Conservation (phyloP, 2,113 vertebrate genomes). For the Conger conger region DNA sequence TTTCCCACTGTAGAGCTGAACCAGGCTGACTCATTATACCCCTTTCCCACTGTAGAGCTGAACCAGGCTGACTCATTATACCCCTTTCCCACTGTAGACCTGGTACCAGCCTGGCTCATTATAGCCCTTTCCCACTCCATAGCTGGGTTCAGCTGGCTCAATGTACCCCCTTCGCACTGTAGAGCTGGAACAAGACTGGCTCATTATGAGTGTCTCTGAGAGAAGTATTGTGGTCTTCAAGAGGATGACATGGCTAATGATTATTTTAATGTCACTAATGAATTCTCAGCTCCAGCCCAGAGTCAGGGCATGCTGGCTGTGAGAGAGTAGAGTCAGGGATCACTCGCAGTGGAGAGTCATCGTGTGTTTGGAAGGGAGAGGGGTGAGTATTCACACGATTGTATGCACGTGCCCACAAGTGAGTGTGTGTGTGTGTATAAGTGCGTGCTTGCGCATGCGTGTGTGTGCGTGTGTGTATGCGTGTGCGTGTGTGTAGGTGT, state of each 20-base stretch:
- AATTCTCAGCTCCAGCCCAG: background rate
- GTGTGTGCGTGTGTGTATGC: background rate
- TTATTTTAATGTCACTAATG: too few relatives aligned
- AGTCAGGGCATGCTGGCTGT: too few relatives aligned
- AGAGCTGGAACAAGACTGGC: too few relatives aligned
- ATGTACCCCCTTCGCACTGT: too few relatives aligned
- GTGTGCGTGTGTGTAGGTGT: constrained; percentile 15
- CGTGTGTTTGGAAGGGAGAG: constrained; percentile 62
- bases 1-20: background rate
- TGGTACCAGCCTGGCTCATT: background rate
- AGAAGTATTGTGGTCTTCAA: background rate
- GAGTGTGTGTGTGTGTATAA: background rate
- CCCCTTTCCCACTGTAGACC: background rate
- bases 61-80: background rate
- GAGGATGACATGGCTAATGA: too few relatives aligned
- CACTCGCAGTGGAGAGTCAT: background rate
- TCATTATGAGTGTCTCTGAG: background rate
- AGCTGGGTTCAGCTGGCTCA: too few relatives aligned
- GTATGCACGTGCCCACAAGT: constrained; percentile 37
- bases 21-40: background rate
- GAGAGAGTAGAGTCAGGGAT: background rate
- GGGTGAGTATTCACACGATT: constrained; percentile 61
- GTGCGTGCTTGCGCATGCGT: too few relatives aligned
- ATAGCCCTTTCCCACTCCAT: too few relatives aligned
- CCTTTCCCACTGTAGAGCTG: background rate